A percentile compares a stretch with the other conserved stretches of the same genome.
Conservation (phyloP, 2,113 vertebrate species). For the Eptesicus fuscus region DNA sequence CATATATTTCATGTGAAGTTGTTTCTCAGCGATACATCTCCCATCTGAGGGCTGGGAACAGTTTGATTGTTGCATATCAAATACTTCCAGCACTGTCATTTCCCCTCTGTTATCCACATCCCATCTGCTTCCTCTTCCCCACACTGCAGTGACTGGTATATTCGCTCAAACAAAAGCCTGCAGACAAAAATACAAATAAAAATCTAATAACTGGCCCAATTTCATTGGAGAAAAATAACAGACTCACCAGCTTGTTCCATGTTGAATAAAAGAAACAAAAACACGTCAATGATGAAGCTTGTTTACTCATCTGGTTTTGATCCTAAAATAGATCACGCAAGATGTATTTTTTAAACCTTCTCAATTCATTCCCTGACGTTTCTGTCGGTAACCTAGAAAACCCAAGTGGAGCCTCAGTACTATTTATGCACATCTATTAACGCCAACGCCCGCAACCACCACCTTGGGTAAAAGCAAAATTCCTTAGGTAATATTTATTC, state of each 20-base stretch:
- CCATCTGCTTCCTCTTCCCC: conserved; percentile 44
- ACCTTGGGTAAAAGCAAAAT: conserved; percentile 81
- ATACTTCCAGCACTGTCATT: conserved; percentile 13
- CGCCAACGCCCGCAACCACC: conserved; percentile 76
- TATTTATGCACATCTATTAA: conserved; percentile 38
- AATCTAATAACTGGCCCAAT: conserved; percentile 52
- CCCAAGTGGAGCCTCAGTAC: conserved; percentile 51
- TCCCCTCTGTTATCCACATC: conserved; percentile 35
- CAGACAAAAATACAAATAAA: conserved; percentile 44
- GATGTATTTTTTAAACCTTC: not conserved
- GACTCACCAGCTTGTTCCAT: conserved; percentile 30
- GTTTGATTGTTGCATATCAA: conserved; percentile 46
- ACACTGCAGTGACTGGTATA: not conserved
- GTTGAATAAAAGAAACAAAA: conserved; percentile 48
- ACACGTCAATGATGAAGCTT: conserved; percentile 33
- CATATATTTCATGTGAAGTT: not conserved
- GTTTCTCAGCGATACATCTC: not conserved
- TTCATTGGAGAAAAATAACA: conserved; percentile 46
- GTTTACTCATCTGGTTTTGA: conserved; percentile 54
- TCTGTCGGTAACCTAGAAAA: conserved; percentile 45
- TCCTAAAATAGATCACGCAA: conserved; percentile 62
- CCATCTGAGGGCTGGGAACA: not conserved
- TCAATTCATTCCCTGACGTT: conserved; percentile 2
- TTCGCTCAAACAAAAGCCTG: conserved; percentile 34
- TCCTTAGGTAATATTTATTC: conserved; percentile 84